Base-by-base conservation (phyloP, 2,797 vertebrate genomes). In the Protosalanx chinensis region DNA sequence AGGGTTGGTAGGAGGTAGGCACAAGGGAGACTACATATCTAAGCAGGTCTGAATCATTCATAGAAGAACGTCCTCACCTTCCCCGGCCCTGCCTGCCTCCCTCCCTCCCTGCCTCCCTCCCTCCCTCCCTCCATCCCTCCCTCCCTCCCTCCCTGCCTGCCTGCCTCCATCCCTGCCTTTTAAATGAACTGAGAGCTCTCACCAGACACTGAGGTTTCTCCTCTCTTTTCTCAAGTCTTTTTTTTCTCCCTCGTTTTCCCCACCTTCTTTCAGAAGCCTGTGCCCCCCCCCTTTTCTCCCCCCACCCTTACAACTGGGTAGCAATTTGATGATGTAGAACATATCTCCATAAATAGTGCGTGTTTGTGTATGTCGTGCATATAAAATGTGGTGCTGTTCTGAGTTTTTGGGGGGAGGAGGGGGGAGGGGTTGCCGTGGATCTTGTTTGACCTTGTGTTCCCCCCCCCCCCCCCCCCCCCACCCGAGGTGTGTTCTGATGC, bases 1-100 rank as follows among this genome's bases (percentile, higher is more conserved):
- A 57, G 5, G 4, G 35, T 8, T 46, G 30, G 57, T 20, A 3
- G 41, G 65, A 33, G 41, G 66, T 58, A 37, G 60, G 63, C 7
- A 53, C 59, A 53, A 13, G 32, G 72, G 67, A 74, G 67, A 63
- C 32, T n/a, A 29, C 53, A 56, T 69, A 67, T 61, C 60, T 74
- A 57, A 57, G 46, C 41, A 64, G 60, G 60, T 29, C 64, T 74
- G 37, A 74, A 74, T 74, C 64, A 74, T 74, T 74, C 72, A 74
- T 33, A 64, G 33, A 56, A 66, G 23, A 59, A 37, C 65, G 63
- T 63, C 53, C 10, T 23, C 8, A 56, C 15, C 51, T 56, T n/a
- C 5, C 15, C 15, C 51, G 4, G 16, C 16, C 51, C 64, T 53
- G 67, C 72, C 72, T 56, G 61, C 35, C 27, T 27, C 23, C 23